Conservation (phyloP, 1,140 invertebrate genomes). For the Drosophila tsacasi region DNA sequence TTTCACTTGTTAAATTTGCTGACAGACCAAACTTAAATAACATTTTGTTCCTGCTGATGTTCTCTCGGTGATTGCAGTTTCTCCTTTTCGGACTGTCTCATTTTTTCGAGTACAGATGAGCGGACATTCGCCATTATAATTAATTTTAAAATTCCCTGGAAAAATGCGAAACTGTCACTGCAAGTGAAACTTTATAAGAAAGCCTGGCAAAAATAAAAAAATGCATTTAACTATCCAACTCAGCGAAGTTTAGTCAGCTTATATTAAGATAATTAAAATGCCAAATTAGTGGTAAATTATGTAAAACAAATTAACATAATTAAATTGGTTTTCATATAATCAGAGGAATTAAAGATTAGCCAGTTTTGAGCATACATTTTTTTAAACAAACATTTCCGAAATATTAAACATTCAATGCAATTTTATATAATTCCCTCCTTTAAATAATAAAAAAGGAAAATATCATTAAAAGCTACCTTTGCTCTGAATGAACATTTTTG, state of each 20-base stretch:
- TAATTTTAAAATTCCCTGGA: slow-evolving; percentile 43
- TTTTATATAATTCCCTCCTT: too few species aligned
- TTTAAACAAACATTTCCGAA: too few species aligned
- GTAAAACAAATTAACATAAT: not conserved
- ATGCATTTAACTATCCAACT: not conserved
- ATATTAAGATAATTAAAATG: slow-evolving; percentile 11
- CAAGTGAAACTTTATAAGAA: slow-evolving; percentile 26
- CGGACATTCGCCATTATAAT: slow-evolving; percentile 48
- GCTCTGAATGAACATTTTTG: not conserved
- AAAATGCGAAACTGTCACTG: slow-evolving; percentile 30
- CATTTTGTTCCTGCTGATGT: slow-evolving; percentile 2
- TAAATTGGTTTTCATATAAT: not conserved
- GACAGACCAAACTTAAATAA: slow-evolving; percentile 23
- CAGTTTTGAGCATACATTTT: not conserved
- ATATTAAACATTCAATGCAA: too few species aligned
- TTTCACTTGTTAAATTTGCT: slow-evolving; percentile 30
- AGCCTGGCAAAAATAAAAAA: slow-evolving; percentile 11
- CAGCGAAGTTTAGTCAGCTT: too few species aligned
- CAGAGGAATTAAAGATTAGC: not conserved
- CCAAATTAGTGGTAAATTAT: not conserved
- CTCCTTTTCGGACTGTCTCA: not conserved
- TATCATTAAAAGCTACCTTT: not conserved
- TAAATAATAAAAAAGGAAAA: not conserved
- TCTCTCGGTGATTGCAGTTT: slow-evolving; percentile 28
- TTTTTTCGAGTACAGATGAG: slow-evolving; percentile 3